Evolutionary conservation across 1,140 invertebrate genomes (phyloP).

Genomic region (Tetramorium parvispinum): DNA sequence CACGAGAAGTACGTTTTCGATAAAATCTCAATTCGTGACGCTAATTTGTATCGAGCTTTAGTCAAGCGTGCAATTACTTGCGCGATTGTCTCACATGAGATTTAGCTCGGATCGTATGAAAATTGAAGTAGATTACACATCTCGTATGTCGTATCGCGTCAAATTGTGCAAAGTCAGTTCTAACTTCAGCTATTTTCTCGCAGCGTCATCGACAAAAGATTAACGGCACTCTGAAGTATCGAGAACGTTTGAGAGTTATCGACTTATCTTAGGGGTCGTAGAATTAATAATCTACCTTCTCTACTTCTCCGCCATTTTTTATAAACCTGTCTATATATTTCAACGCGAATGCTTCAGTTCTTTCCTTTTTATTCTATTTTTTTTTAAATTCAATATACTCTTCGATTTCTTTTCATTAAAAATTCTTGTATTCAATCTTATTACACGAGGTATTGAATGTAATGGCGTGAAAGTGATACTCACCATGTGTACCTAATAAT

Average conservation of each 20-base stretch:
- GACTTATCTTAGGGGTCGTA: conserved; percentile 20
- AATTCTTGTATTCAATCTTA: background rate
- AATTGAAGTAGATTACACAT: conserved; percentile 5
- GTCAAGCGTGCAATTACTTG: conserved; percentile 11
- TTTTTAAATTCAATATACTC: background rate
- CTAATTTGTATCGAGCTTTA: conserved; percentile 20
- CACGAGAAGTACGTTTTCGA: background rate
- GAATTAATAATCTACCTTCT: conserved; percentile 41
- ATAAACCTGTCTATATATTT: background rate
- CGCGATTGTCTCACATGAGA: background rate
- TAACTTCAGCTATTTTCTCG: background rate
- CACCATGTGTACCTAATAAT: conserved; percentile 97
- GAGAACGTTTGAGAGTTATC: conserved; percentile 4
- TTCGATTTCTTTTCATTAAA: background rate
- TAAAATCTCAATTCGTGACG: conserved; percentile 27
- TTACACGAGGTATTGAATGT: background rate
- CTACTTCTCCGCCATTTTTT: background rate
- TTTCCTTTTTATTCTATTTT: background rate
- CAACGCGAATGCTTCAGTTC: background rate
- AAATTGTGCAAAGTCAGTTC: background rate
- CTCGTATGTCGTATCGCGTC: background rate
- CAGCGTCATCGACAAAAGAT: conserved; percentile 15
- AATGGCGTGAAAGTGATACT: conserved; percentile 80
- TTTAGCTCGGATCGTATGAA: background rate
- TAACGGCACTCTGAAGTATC: background rate